These are phyloP conservation scores for Himalopsyche japonica DNA, from an alignment of 2,888 invertebrate species.

Conservation along the genomic window DNA sequence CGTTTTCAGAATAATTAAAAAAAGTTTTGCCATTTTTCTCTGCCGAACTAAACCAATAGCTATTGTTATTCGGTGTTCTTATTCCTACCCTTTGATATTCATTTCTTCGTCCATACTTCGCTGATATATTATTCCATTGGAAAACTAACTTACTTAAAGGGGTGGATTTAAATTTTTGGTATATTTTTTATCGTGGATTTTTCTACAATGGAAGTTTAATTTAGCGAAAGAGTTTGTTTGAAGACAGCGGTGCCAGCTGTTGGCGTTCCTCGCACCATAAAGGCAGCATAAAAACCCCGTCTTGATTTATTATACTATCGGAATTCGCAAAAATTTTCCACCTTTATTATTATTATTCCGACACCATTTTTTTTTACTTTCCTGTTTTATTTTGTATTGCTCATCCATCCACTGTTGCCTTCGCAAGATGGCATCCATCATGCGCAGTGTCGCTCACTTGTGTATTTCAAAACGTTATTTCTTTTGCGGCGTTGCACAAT, in stretches of 20 bases:
- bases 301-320: constrained; percentile 1
- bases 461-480: background rate
- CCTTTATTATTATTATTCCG: background rate
- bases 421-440: background rate
- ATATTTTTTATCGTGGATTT: background rate
- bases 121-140: background rate
- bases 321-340: background rate
- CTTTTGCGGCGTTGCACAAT: background rate
- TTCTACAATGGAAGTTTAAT: background rate
- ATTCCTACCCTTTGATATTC: background rate
- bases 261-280: background rate
- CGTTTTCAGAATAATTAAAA: background rate
- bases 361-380: background rate
- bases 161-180: background rate
- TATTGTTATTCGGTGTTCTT: background rate
- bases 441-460: background rate
- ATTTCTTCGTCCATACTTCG: background rate
- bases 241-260: background rate
- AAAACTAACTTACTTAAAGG: background rate
- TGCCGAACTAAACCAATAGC: background rate
- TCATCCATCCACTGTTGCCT: background rate
- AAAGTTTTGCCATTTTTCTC: background rate
- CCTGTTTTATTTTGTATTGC: background rate
- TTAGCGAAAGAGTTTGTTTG: background rate
- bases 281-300: background rate